Conservation (phyloP, 2,888 invertebrate genomes). For the Copidosoma aretas region DNA sequence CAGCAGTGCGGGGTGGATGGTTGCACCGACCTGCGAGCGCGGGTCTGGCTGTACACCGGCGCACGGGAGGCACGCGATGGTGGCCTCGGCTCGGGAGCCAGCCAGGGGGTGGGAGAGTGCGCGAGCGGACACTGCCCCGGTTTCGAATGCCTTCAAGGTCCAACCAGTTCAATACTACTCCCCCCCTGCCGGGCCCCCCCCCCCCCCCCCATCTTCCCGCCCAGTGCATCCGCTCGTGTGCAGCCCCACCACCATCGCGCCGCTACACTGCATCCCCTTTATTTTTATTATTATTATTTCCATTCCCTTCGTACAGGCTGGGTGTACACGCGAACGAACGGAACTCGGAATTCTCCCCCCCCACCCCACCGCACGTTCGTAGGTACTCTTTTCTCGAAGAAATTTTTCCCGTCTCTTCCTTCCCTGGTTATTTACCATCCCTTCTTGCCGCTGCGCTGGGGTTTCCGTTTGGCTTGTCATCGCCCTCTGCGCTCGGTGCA, state of each 20-base stretch:
- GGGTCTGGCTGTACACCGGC: neutral
- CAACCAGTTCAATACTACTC: constrained; percentile 43
- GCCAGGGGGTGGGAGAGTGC: constrained; percentile 29
- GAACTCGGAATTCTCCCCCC: too few species aligned
- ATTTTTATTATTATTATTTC: constrained; percentile 10
- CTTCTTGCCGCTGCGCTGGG: too few species aligned
- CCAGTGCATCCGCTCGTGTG: neutral
- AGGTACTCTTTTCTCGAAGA: too few species aligned
- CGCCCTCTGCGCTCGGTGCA: too few species aligned
- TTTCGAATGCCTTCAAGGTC: constrained; percentile 61
- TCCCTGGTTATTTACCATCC: neutral
- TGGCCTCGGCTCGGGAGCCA: neutral
- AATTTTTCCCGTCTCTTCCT: constrained; percentile 1
- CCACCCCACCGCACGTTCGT: too few species aligned
- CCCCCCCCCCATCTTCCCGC: neutral
- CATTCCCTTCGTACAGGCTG: too few species aligned
- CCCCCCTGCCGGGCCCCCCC: constrained; percentile 3
- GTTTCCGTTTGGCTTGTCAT: too few species aligned
- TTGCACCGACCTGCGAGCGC: constrained; percentile 50
- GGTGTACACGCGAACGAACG: constrained; percentile 14
- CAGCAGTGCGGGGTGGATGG: constrained; percentile 42
- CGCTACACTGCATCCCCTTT: constrained; percentile 1
- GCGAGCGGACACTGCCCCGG: constrained; percentile 57
- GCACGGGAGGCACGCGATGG: neutral
- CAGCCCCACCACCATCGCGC: neutral